Evolutionary conservation across 2,797 vertebrate species (phyloP).

Genomic region (Sphenopsis melanotis): DNA sequence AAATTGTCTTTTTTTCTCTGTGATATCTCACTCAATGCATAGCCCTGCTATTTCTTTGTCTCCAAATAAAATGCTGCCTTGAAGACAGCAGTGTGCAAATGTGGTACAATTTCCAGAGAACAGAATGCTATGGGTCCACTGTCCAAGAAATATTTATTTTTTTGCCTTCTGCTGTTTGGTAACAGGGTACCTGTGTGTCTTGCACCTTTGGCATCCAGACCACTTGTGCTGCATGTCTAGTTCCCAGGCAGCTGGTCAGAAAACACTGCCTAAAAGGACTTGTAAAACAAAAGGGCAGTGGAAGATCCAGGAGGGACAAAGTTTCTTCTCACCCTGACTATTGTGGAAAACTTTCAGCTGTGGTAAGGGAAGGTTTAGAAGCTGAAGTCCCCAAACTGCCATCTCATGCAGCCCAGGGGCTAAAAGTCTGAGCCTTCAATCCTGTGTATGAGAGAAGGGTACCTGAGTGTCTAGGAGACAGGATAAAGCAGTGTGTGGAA

Average conservation of each 20-base stretch:
- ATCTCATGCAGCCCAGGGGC: not conserved
- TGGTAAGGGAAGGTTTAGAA: not conserved
- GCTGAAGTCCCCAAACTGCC: not conserved
- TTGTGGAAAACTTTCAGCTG: not conserved
- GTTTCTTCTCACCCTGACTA: not conserved
- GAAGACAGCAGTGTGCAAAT: not conserved
- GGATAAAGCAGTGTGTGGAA: not conserved
- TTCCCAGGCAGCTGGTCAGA: not conserved
- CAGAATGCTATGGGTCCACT: not conserved
- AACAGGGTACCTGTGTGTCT: not conserved
- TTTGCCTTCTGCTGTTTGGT: not conserved
- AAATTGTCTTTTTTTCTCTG: not conserved
- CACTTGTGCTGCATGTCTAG: fast-evolving
- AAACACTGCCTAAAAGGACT: not conserved
- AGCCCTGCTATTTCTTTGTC: not conserved
- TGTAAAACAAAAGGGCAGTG: not conserved
- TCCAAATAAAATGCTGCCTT: not conserved
- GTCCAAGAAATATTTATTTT: not conserved
- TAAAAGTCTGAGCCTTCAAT: not conserved
- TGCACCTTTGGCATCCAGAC: not conserved
- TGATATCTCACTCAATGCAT: not conserved
- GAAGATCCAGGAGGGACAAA: not conserved
- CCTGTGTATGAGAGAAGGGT: fast-evolving
- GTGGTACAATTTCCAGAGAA: not conserved
- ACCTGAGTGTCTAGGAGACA: not conserved